Evolutionary conservation across 2,113 vertebrate genomes (phyloP), one percentile per base, ranked within the genome.

Genomic region (Malurus elegans): DNA sequence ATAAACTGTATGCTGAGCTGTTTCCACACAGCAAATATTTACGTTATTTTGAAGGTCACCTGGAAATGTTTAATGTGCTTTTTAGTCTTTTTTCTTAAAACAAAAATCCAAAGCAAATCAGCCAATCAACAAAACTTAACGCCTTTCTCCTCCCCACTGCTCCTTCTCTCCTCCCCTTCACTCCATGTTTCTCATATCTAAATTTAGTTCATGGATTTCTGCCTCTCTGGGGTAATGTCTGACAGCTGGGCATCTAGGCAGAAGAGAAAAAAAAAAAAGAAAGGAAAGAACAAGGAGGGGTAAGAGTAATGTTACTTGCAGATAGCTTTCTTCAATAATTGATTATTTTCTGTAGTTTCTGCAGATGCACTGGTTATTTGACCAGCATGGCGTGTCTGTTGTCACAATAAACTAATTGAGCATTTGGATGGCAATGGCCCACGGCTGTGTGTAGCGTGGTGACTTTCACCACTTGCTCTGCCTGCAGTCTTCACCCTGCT

Each of bases 401-500:
- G 89, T 94, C 95, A 96, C 89, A 97, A 97, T 90, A 98, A 97
- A 93, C 94, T 97, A 97, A 98, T 96, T 93, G 96, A 97, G 94
- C 86, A 83, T 85, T 97, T 95, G 93, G 76, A 31, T 93, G 62
- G 88, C 92, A 90, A 88, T 17, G 54, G 78, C 76, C 76, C 62
- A 69, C 0, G 57, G 78, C 93, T 91, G 90, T 60, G 36, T 36
- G 5, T 48, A 47, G 51, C 4, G 26, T n/a, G 81, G 81, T 40
- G 56, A 86, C 44, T 90, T 86, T 91, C 82, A 84, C 88, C 70
- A 76, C 74, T 62, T 88, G 26, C 70, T 40, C 71, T 83, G 70
- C 56, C 78, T 91, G 70, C 90, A 82, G 82, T 92, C 96, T 96
- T 89, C 81, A 78, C 26, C 2, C 4, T 56, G n/a, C 31, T 73